Percentiles rank a stretch among this genome's conserved stretches.
phyloP scores from a whole-genome alignment of 2,113 vertebrate species.

The Xenopus tropicalis region UCB_Xtro_10.0 CM004450.2:138700501-138701000 shows the following conservation, averaged over 20 bases:
- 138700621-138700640: slow-evolving; percentile 67
- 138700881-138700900: too few relatives aligned
- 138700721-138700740: neutral
- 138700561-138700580: slow-evolving; percentile 50
- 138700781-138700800: neutral
- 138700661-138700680: slow-evolving; percentile 60
- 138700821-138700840: too few relatives aligned
- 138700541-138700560: neutral
- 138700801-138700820: neutral
- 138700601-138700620: slow-evolving; percentile 74
- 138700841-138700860: too few relatives aligned
- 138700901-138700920: too few relatives aligned
- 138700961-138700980: too few relatives aligned
- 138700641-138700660: slow-evolving; percentile 74
- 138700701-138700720: slow-evolving; percentile 71
- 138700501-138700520: too few relatives aligned
- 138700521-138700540: too few relatives aligned
- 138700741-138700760: too few relatives aligned
- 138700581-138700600: slow-evolving; percentile 52
- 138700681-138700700: slow-evolving; percentile 77
- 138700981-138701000: too few relatives aligned
- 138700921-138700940: too few relatives aligned
- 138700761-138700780: too few relatives aligned
- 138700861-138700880: neutral
- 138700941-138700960: too few relatives aligned